phyloP scores from a whole-genome alignment of 37 sponge, comb jelly and placozoan genomes.

The Aphrocallistes beatrix region DNA sequence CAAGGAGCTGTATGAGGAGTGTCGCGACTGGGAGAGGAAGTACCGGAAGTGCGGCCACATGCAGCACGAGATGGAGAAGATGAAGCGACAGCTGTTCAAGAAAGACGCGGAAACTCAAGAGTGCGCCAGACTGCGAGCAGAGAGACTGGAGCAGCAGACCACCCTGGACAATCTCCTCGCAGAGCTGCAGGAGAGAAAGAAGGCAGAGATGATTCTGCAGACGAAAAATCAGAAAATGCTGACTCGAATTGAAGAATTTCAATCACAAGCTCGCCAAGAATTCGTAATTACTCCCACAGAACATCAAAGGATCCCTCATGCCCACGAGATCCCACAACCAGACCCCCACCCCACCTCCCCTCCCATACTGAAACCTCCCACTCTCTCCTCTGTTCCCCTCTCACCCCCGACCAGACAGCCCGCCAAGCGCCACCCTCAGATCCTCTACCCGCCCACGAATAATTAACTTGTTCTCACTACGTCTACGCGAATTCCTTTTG shows the following conservation, averaged over 20 bases:
- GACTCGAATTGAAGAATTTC: neutral
- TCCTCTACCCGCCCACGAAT: neutral
- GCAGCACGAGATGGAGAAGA: neutral
- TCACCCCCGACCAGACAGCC: conserved; percentile 11
- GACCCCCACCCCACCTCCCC: neutral
- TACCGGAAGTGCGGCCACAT: neutral
- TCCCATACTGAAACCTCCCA: neutral
- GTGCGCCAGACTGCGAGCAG: neutral
- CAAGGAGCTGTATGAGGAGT: neutral
- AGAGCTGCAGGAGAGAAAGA: neutral
- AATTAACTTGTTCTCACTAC: neutral
- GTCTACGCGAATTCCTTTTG: neutral
- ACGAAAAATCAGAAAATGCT: neutral
- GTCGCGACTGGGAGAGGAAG: neutral
- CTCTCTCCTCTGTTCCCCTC: neutral
- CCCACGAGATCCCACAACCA: neutral
- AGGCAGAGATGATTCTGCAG: neutral
- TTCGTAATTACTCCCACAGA: neutral
- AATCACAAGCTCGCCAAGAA: neutral
- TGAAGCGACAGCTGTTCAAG: neutral
- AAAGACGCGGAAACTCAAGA: neutral
- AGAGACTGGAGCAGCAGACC: neutral
- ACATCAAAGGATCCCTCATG: neutral
- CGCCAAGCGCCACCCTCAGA: neutral
- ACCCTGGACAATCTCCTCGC: conserved; percentile 4